phyloP scores from a whole-genome alignment of 2,888 invertebrate genomes.

The Drosophila pegasa region DNA sequence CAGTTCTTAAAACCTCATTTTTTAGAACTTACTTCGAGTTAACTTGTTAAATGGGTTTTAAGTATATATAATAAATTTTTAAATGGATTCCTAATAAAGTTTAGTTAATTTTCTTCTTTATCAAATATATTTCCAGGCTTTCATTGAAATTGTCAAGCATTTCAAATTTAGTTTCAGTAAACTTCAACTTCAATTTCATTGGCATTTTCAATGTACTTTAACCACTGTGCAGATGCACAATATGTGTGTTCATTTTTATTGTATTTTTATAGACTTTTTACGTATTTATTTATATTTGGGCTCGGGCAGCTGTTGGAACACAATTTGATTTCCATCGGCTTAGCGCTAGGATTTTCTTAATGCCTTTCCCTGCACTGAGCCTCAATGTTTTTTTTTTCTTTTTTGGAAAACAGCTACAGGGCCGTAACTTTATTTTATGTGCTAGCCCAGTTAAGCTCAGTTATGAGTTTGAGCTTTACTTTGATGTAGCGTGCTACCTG shows the following conservation, averaged over 20 bases:
- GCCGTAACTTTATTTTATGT: slow-evolving; percentile 15
- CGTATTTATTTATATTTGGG: slow-evolving; percentile 52
- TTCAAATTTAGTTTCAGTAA: background rate
- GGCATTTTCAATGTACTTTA: background rate
- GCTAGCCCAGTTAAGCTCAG: slow-evolving; percentile 37
- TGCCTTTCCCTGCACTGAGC: slow-evolving; percentile 25
- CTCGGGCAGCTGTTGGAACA: slow-evolving; percentile 50
- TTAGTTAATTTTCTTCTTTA: no score
- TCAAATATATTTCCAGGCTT: no score
- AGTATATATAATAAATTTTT: no score
- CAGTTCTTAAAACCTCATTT: background rate
- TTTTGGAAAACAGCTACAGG: background rate
- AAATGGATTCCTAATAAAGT: no score
- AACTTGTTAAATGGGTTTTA: no score
- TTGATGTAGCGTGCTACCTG: slow-evolving; percentile 17
- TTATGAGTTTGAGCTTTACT: slow-evolving; percentile 47
- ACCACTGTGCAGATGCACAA: slow-evolving; percentile 45
- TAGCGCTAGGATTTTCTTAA: slow-evolving; percentile 58
- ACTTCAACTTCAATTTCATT: background rate
- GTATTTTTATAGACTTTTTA: slow-evolving; percentile 42
- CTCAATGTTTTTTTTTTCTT: slow-evolving; percentile 5
- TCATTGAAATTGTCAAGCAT: no score
- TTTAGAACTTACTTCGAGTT: background rate
- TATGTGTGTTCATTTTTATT: slow-evolving; percentile 26
- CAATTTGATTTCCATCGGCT: slow-evolving; percentile 63